These are phyloP conservation scores for Glyphotaelius pellucidus DNA, from an alignment of 2,888 invertebrate species.

Conservation along the genomic window DNA sequence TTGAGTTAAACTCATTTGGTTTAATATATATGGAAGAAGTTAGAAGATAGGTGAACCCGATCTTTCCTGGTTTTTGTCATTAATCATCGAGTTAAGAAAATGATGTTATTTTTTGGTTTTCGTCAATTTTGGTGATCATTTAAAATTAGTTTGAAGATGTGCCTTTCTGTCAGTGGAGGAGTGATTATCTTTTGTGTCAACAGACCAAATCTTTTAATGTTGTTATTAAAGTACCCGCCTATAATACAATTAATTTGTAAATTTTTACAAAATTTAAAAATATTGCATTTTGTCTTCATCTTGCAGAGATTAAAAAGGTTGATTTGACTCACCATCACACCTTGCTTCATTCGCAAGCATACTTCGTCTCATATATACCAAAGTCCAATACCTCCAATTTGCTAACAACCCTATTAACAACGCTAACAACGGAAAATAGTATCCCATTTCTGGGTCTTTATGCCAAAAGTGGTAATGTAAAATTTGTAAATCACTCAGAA, in stretches of 20 bases:
- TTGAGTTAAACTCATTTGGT: not conserved
- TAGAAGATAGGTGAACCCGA: conserved; percentile 16
- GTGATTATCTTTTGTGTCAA: not conserved
- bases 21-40: conserved; percentile 9
- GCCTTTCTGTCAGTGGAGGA: not conserved
- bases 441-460: no score
- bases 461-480: no score
- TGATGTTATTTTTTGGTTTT: not conserved
- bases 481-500: no score
- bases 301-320: no score
- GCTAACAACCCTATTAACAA: no score
- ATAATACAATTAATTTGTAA: not conserved
- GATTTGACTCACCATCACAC: no score
- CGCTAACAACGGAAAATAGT: no score
- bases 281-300: no score
- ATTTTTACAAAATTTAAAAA: no score
- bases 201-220: not conserved
- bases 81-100: conserved; percentile 5
- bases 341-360: no score
- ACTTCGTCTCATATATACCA: no score
- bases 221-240: not conserved
- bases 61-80: not conserved
- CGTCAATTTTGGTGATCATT: not conserved
- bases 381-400: no score
- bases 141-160: not conserved